A percentile compares a stretch with the other conserved stretches of the same genome.
phyloP scores from a whole-genome alignment of 2,888 invertebrate genomes.

The Artemia sinica region DNA sequence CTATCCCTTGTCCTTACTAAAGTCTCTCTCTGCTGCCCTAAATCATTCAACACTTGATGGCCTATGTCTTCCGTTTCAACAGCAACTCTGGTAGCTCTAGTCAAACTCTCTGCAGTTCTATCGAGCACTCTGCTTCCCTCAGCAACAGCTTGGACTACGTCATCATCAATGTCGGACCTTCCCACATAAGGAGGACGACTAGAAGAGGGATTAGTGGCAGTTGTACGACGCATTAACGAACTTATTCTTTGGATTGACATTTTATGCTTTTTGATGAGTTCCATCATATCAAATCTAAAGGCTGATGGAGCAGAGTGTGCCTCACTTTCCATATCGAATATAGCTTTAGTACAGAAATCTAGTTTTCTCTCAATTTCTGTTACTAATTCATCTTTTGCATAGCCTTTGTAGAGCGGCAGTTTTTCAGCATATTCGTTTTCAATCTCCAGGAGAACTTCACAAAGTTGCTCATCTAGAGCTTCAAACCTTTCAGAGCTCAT shows the following conservation, averaged over 20 bases:
- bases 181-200: not conserved
- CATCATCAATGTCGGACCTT: conserved; percentile 31
- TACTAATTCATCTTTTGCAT: conserved; percentile 28
- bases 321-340: conserved; percentile 33
- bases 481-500: conserved; percentile 32
- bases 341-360: conserved; percentile 27
- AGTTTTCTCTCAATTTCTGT: conserved; percentile 27
- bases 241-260: conserved; percentile 23
- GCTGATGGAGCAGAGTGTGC: conserved; percentile 27
- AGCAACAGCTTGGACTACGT: conserved; percentile 40
- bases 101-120: conserved; percentile 44
- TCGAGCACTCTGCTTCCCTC: conserved; percentile 41
- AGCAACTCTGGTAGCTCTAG: conserved; percentile 48
- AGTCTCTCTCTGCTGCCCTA: conserved; percentile 56
- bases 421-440: conserved; percentile 4
- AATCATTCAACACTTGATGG: conserved; percentile 52
- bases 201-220: conserved; percentile 13
- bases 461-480: conserved; percentile 31
- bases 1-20: conserved; percentile 44
- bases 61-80: conserved; percentile 64
- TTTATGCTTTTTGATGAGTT: conserved; percentile 26
- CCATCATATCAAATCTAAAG: conserved; percentile 27
- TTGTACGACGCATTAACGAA: not conserved
- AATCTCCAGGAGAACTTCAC: conserved; percentile 21
- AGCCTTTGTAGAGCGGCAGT: conserved; percentile 25